Percentiles rank a stretch among this genome's conserved stretches.
Evolutionary conservation across 2,113 vertebrate genomes (phyloP).

Genomic region (Gymnobelideus leadbeateri): DNA sequence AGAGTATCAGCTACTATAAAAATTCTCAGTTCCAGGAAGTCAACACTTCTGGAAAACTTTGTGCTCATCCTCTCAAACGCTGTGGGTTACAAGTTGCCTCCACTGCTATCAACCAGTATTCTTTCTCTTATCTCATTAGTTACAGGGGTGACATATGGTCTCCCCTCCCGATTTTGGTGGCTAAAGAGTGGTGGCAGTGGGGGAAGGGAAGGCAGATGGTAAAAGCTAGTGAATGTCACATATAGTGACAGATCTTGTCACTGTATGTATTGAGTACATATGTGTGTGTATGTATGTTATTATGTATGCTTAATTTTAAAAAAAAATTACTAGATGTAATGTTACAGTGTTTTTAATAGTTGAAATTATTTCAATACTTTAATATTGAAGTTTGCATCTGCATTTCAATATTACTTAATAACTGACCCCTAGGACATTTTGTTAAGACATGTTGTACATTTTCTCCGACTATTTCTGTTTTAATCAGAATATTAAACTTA

Average conservation of each 20-base stretch:
- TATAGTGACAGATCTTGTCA: constrained; percentile 3
- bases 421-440: constrained; percentile 42
- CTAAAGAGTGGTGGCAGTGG: background rate
- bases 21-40: background rate
- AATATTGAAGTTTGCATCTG: background rate
- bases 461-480: constrained; percentile 53
- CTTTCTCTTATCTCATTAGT: constrained; percentile 3
- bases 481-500: constrained; percentile 45
- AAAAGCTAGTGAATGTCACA: background rate
- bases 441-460: constrained; percentile 53
- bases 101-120: background rate
- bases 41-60: background rate
- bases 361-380: background rate
- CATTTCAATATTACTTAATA: background rate
- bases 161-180: background rate
- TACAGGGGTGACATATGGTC: background rate
- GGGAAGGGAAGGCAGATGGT: background rate
- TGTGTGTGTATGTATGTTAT: background rate
- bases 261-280: background rate
- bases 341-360: background rate
- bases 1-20: background rate
- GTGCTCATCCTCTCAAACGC: background rate
- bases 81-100: background rate
- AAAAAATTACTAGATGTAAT: background rate
- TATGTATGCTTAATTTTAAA: background rate